Base-by-base conservation (phyloP, 1,140 invertebrate species). In the Calosoma granatense region DNA sequence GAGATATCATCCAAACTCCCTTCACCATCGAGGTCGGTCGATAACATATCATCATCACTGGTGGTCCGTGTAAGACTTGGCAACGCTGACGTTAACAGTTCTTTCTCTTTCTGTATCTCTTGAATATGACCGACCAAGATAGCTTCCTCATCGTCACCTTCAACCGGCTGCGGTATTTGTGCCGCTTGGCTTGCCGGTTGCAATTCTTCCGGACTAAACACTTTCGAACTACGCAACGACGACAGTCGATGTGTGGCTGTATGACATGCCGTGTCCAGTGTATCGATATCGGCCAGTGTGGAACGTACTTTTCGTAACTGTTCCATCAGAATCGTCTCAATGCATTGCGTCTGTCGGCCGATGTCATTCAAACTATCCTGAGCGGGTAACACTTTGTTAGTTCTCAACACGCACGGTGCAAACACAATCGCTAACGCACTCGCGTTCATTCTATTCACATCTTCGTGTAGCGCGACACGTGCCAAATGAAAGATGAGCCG, bases 351-450 rank as follows among this genome's bases (percentile, higher is more conserved):
- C 68, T 90, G 86, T 11, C 83, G 77, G 59, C 83, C 79, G 57
- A 90, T 88, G 66, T 90, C 87, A 63, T 85, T 83, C 53, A 95
- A 76, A 63, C 89, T 90, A 68, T 93, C 92, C 72, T 96, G 93
- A 14, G 92, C 92, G 22, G 90, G 90, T 53, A 94, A 78, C 47
- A 82, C 72, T 68, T 90, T 86, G 70, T 90, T 89, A 23, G 91
- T 92, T 53, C 92, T 78, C 56, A 97, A 74, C 54, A 97, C 88
- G 72, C 92, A 96, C 4, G 94, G 94, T 11, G 93, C 92, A 76
- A 97, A 97, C 47, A 97, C 91, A 62, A 97, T 94, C 15, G 94
- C 91, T 54, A 98, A 73, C 39, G 91, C 89, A 64, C 89, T 90
- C 0, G 90, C 79, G 60, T 86, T 90, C 94, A 98, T 98, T 57